phyloP scores from a whole-genome alignment of 1,140 invertebrate genomes.

The Drosophila cardini region DNA sequence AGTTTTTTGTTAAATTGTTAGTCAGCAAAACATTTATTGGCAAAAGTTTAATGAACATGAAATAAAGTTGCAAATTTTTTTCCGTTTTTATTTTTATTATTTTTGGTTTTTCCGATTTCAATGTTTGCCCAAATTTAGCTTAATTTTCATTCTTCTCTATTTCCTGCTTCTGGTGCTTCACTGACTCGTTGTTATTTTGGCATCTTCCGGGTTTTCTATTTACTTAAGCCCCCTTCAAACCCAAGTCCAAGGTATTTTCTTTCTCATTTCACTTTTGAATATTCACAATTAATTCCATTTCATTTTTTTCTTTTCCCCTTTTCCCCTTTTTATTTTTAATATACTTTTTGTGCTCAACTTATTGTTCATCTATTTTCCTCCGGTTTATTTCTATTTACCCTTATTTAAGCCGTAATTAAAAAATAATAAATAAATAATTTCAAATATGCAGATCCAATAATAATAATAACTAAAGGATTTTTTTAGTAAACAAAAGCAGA shows the following conservation, averaged over 20 bases:
- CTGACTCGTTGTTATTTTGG: slow-evolving; percentile 1
- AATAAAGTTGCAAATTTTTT: slow-evolving; percentile 9
- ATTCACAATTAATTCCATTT: background rate
- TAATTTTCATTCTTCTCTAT: slow-evolving; percentile 7
- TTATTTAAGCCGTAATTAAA: too few relatives aligned
- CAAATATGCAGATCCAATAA: too few relatives aligned
- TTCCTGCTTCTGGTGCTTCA: background rate
- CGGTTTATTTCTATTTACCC: too few relatives aligned
- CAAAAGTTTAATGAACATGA: slow-evolving; percentile 11
- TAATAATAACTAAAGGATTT: too few relatives aligned
- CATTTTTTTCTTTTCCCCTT: slow-evolving; percentile 1
- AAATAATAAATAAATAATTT: too few relatives aligned
- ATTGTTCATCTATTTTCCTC: too few relatives aligned
- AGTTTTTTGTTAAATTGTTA: slow-evolving; percentile 14
- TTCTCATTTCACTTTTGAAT: slow-evolving; percentile 13
- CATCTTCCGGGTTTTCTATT: slow-evolving; percentile 4
- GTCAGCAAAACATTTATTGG: background rate
- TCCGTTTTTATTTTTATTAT: background rate
- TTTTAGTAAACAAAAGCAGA: too few relatives aligned
- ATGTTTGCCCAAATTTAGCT: slow-evolving; percentile 6
- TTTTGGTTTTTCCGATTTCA: slow-evolving; percentile 7
- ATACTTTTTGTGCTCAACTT: background rate
- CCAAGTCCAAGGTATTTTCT: background rate
- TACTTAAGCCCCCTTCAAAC: background rate
- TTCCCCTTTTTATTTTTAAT: slow-evolving; percentile 1